phyloP scores from a whole-genome alignment of 92 coral and sea anemone genomes.

The Hydrozoanthus gracilis region DNA sequence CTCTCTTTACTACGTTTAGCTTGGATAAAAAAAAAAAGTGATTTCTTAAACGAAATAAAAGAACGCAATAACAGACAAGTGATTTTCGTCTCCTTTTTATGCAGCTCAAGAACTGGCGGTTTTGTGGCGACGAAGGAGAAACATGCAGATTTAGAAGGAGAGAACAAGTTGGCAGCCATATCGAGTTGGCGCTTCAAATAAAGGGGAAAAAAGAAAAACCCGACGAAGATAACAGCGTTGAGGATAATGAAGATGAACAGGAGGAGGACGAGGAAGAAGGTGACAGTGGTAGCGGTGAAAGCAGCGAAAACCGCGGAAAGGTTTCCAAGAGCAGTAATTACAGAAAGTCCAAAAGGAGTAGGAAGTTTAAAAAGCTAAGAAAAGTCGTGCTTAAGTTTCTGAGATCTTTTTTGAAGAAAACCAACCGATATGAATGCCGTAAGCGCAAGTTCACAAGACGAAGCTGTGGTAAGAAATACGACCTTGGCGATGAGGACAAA shows the following conservation, averaged over 20 bases:
- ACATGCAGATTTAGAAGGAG: not conserved
- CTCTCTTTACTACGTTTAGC: too few relatives aligned
- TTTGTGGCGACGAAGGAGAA: constrained; percentile 26
- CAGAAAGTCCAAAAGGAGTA: not conserved
- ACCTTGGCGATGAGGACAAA: constrained; percentile 6
- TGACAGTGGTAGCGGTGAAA: not conserved
- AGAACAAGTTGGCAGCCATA: not conserved
- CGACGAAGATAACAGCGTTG: not conserved
- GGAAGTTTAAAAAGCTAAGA: too few relatives aligned
- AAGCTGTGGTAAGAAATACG: constrained; percentile 23
- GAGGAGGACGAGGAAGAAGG: not conserved
- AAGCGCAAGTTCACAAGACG: not conserved
- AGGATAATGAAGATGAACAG: not conserved
- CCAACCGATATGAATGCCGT: not conserved
- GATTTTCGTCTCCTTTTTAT: not conserved
- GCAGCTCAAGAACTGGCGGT: constrained; percentile 26
- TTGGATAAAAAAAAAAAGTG: too few relatives aligned
- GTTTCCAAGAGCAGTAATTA: not conserved
- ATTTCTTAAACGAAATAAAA: too few relatives aligned
- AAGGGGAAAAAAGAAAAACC: constrained; percentile 36
- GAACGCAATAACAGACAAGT: not conserved
- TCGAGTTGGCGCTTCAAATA: not conserved
- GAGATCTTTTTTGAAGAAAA: not conserved
- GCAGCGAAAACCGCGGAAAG: not conserved
- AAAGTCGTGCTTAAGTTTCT: not conserved